Conservation (phyloP, 2,797 vertebrate species). For the Lutra lutra region DNA sequence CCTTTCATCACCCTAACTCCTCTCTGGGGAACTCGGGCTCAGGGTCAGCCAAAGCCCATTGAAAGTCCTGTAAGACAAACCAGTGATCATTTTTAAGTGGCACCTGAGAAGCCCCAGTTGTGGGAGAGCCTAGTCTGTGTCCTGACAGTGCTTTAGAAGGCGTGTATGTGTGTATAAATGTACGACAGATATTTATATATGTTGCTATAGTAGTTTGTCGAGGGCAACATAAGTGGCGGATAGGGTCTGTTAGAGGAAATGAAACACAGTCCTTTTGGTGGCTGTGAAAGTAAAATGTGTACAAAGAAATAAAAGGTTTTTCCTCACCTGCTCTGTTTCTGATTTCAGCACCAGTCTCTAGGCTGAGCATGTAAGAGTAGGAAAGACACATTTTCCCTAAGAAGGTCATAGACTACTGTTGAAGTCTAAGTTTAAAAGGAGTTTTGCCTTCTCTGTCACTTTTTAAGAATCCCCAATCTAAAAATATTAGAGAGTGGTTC, state of each 20-base stretch:
- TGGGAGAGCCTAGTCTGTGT: background rate
- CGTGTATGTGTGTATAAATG: conserved; percentile 58
- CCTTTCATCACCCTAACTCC: background rate
- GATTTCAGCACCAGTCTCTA: background rate
- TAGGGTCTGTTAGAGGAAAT: background rate
- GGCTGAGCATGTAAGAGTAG: background rate
- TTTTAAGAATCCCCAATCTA: background rate
- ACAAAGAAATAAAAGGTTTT: conserved; percentile 45
- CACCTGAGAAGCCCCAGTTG: background rate
- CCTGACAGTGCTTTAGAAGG: background rate
- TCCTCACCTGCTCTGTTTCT: background rate
- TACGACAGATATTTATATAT: conserved; percentile 66
- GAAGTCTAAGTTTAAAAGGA: background rate
- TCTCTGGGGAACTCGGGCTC: background rate
- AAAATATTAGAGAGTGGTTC: background rate
- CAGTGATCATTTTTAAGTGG: background rate
- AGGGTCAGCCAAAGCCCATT: background rate
- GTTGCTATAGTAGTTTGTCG: background rate
- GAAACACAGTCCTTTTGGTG: background rate
- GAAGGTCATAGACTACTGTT: background rate
- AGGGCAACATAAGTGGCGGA: background rate
- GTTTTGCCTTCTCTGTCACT: background rate
- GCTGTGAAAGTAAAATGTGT: conserved; percentile 19
- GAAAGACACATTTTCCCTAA: background rate
- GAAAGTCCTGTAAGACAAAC: background rate